Base-by-base conservation (phyloP, 2,888 invertebrate genomes). In the Taenaris catops region DNA sequence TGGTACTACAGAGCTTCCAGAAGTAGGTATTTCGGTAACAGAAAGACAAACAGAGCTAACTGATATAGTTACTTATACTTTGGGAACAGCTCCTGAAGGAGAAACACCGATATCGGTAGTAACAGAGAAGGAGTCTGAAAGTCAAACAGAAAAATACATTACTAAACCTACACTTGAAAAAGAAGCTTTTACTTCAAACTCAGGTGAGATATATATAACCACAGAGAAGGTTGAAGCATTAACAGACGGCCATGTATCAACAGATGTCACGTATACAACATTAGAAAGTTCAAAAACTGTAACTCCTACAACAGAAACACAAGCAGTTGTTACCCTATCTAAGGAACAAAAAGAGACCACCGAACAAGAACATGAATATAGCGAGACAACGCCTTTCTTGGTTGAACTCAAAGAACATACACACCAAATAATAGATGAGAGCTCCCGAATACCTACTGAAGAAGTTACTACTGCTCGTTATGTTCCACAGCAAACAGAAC, bases 331-430 rank as follows among this genome's bases (percentile, higher is more conserved):
- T 20, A 19, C 20, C 16, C 34, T 44, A 23, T 26, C 48, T 1
- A 53, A 56, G 34, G 44, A 41, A 38, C 18, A 10, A 5, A 28
- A 34, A 26, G 31, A 40, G 18, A 32, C 38, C 7, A 40, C 46
- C 18, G 46, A 48, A 29, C 7, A 40, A 17, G 43, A 38, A 28
- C 18, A 24, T 12, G 34, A 42, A 25, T 25, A 34, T 12, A 44
- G 38, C 34, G 51, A 55, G 35, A 50, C 73, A 6, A 74, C 67
- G 1, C 66, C 71, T 31, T 69, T 67, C 41, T 50, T 68, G 20
- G 61, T 75, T 27, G 73, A 75, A 53, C 53, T 78, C 35, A 62
- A 75, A 51, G 70, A 74, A 49, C 76, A 78, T 36, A 67, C 70
- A 3, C 74, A 72, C 44, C 62, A 62, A 41, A 41, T 48, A 4